Conservation (phyloP, 2,888 invertebrate species). For the Gymnoscelis rufifasciata region DNA sequence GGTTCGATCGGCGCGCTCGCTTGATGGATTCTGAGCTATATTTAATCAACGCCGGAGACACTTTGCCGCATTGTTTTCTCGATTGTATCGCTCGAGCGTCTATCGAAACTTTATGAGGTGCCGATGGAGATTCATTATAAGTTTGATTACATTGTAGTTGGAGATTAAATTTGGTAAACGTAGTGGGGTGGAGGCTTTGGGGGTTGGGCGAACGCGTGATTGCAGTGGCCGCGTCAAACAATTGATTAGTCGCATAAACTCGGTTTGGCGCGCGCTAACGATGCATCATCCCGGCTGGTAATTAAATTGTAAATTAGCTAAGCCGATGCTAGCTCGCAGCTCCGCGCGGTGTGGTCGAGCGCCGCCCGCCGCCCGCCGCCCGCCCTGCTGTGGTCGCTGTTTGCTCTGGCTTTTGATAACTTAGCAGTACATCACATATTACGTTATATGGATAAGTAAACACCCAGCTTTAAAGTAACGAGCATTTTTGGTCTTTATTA, state of each 20-base stretch:
- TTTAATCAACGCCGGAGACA: slow-evolving; percentile 70
- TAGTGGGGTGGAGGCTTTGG: slow-evolving; percentile 22
- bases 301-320: slow-evolving; percentile 79
- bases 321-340: slow-evolving; percentile 66
- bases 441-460: no score
- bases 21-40: slow-evolving; percentile 77
- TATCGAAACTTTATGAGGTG: slow-evolving; percentile 58
- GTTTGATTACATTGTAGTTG: slow-evolving; percentile 21
- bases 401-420: slow-evolving; percentile 36
- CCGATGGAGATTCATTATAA: slow-evolving; percentile 48
- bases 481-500: no score
- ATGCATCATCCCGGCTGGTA: slow-evolving; percentile 77
- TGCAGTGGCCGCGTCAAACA: slow-evolving; percentile 77
- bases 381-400: slow-evolving; percentile 37
- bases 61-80: slow-evolving; percentile 70
- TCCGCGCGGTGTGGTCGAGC: slow-evolving; percentile 41
- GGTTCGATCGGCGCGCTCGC: slow-evolving; percentile 62
- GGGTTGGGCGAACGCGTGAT: slow-evolving; percentile 59
- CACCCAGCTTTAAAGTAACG: no score
- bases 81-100: slow-evolving; percentile 61
- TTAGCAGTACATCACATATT: slow-evolving; percentile 11
- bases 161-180: slow-evolving; percentile 14
- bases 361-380: slow-evolving; percentile 28
- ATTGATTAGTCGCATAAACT: slow-evolving; percentile 80
- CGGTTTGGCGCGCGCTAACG: slow-evolving; percentile 77